Conservation (phyloP, 2,888 invertebrate species). For the Eristalis intricaria region DNA sequence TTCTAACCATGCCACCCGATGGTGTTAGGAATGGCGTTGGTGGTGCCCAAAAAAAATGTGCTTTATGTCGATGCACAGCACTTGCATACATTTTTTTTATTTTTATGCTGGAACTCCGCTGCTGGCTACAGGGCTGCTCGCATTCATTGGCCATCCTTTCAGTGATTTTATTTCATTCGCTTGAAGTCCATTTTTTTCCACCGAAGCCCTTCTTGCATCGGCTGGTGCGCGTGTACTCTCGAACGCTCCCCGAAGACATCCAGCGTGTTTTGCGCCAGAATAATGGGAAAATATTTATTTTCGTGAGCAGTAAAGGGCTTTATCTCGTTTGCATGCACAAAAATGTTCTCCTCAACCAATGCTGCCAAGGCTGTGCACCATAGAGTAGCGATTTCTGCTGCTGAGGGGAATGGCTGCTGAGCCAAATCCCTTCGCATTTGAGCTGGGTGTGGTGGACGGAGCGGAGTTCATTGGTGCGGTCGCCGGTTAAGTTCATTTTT, state of each 20-base stretch:
- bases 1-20: background rate
- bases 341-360: slow-evolving; percentile 45
- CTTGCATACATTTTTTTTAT: slow-evolving; percentile 14
- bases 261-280: slow-evolving; percentile 11
- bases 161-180: slow-evolving; percentile 43
- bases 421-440: slow-evolving; percentile 45
- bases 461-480: slow-evolving; percentile 16
- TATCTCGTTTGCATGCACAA: slow-evolving; percentile 65
- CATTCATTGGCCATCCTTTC: slow-evolving; percentile 47
- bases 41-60: slow-evolving; percentile 5
- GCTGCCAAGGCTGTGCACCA: slow-evolving; percentile 42
- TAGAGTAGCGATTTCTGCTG: slow-evolving; percentile 1
- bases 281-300: slow-evolving; percentile 64
- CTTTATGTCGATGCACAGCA: slow-evolving; percentile 10
- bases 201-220: slow-evolving; percentile 3
- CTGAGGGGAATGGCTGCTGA: slow-evolving; percentile 1
- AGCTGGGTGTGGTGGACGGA: slow-evolving; percentile 39
- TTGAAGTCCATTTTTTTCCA: slow-evolving; percentile 6
- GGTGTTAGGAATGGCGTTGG: background rate
- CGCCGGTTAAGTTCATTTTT: background rate
- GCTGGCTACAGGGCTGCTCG: slow-evolving; percentile 5
- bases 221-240: slow-evolving; percentile 11
- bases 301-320: slow-evolving; percentile 46
- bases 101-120: slow-evolving; percentile 33
- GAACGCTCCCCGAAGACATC: background rate